Percentiles rank a stretch among this genome's conserved stretches.
These are phyloP conservation scores for Leptopilina boulardi DNA, from an alignment of 1,140 invertebrate species.

Conservation along the genomic window DNA sequence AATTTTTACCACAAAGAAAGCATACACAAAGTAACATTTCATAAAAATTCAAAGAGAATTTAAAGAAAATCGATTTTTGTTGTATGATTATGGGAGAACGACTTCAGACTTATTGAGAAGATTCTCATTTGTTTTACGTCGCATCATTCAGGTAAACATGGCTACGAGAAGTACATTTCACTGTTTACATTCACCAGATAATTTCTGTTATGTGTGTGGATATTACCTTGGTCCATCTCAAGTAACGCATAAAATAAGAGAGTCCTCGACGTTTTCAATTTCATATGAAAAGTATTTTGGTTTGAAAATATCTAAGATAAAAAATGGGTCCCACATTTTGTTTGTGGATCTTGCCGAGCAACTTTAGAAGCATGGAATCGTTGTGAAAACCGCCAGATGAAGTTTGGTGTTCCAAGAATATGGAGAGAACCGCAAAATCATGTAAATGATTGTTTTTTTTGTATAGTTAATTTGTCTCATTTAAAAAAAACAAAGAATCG, in stretches of 20 bases:
- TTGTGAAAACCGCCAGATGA: slow-evolving; percentile 39
- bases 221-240: too few relatives aligned
- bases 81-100: too few relatives aligned
- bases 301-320: slow-evolving; percentile 49
- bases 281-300: slow-evolving; percentile 48
- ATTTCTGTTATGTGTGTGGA: slow-evolving; percentile 48
- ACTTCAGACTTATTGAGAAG: too few relatives aligned
- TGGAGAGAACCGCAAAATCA: slow-evolving; percentile 55
- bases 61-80: too few relatives aligned
- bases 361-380: slow-evolving; percentile 44
- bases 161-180: too few relatives aligned
- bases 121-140: too few relatives aligned
- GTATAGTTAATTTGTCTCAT: slow-evolving; percentile 37
- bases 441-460: slow-evolving; percentile 56
- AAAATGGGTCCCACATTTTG: slow-evolving; percentile 47
- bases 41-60: too few relatives aligned
- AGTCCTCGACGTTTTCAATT: slow-evolving; percentile 39
- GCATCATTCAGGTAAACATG: too few relatives aligned
- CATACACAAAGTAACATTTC: too few relatives aligned
- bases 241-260: slow-evolving; percentile 29
- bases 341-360: slow-evolving; percentile 39
- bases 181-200: neutral
- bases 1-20: too few relatives aligned
- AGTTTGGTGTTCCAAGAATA: slow-evolving; percentile 55
- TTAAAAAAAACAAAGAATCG: too few relatives aligned